Base-by-base conservation (phyloP, 2,113 vertebrate species). In the Scolopax mira region DNA sequence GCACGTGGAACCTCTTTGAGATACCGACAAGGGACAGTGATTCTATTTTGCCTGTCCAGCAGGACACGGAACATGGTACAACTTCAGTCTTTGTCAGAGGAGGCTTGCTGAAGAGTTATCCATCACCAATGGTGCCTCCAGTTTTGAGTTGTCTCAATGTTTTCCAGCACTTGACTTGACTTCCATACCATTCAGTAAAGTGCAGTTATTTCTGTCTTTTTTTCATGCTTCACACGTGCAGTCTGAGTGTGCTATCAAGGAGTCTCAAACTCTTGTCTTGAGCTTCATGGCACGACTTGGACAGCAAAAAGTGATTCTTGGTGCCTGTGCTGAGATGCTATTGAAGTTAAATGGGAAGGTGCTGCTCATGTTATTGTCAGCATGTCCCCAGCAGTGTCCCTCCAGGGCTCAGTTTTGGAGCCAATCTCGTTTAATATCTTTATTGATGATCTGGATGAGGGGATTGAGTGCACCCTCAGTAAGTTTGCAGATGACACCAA, bases 171-270 rank as follows among this genome's bases (percentile, higher is more conserved):
- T 72, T 66, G 48, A 8, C 37, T 72, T 66, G 48, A 23, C 71
- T 71, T 60, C 52, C 6, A 6, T 30, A 23, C 22, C 31, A 10
- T 60, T 67, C 48, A 61, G 12, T 31, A 12, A 39, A 70, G 28
- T 31, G 18, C n/a, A 31, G 51, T 51, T 41, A 35, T 33, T 85
- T 33, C 30, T 86, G 33, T 14, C n/a, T 5, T 12, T 69, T 77
- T 77, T 60, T 24, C 65, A 17, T 48, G 16, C 11, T 71, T 72
- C 27, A 30, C 27, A 11, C 22, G 44, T 17, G 13, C 27, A 48
- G 70, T 28, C 39, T 0, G 0, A 35, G 51, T 54, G 25, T 1
- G 1, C 11, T 37, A 39, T 28, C 49, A 39, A 42, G 30, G 37
- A 51, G 28, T 35, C 42, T 61, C 35, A 74, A 14, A 62, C 33